phyloP scores from a whole-genome alignment of 2,888 invertebrate genomes.

The Caenorhabditis parvicauda region DNA sequence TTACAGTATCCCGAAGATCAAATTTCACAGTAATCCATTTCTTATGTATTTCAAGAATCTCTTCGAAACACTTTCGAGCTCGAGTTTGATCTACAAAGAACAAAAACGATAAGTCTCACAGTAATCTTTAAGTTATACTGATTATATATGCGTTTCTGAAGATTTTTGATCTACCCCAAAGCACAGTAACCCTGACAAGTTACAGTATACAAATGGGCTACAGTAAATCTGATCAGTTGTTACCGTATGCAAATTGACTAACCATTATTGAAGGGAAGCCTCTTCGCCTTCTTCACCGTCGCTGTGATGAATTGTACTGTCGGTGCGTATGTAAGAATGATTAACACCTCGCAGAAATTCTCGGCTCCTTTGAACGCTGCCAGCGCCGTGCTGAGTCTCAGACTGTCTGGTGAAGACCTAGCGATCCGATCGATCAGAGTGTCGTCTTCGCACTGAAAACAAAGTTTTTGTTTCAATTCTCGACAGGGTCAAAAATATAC shows the following conservation, averaged over 20 bases:
- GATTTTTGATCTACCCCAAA: too few relatives aligned
- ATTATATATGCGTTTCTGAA: conserved; percentile 1
- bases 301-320: conserved; percentile 57
- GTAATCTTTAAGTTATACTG: too few relatives aligned
- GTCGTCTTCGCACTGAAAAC: conserved; percentile 41
- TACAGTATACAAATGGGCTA: too few relatives aligned
- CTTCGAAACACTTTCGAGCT: too few relatives aligned
- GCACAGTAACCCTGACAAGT: too few relatives aligned
- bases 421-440: conserved; percentile 39
- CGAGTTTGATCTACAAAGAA: too few relatives aligned
- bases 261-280: conserved; percentile 47
- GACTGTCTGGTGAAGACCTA: conserved; percentile 29
- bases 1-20: too few relatives aligned
- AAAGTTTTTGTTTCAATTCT: too few relatives aligned
- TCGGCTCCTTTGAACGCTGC: conserved; percentile 35
- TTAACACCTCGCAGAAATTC: conserved; percentile 44
- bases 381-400: conserved; percentile 44
- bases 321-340: conserved; percentile 56
- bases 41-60: too few relatives aligned
- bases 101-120: too few relatives aligned
- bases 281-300: conserved; percentile 55
- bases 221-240: background rate
- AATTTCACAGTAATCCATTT: too few relatives aligned
- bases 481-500: too few relatives aligned
- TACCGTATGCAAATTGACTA: conserved; percentile 8